Percentiles rank a stretch among this genome's conserved stretches.
Conservation (phyloP, 1,140 invertebrate species). For the Trinorchestia longiramus region DNA sequence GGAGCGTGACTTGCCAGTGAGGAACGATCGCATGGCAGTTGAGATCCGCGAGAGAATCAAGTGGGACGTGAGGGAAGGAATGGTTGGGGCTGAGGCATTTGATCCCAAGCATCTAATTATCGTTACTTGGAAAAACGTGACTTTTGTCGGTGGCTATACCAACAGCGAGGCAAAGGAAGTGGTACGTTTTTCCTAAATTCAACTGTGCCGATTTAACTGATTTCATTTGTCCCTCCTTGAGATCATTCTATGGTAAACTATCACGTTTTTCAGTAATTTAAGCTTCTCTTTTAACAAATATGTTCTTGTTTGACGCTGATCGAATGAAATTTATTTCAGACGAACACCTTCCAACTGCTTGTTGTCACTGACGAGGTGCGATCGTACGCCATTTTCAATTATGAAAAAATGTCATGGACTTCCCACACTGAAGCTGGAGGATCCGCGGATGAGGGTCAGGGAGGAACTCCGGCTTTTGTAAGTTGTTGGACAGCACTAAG, state of each 20-base stretch:
- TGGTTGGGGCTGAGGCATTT: conserved; percentile 91
- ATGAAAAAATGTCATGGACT: conserved; percentile 89
- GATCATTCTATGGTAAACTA: too few species aligned
- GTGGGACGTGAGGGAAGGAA: conserved; percentile 90
- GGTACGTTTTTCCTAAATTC: conserved; percentile 72
- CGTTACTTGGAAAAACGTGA: conserved; percentile 95
- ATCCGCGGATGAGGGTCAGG: conserved; percentile 84
- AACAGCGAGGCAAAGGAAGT: conserved; percentile 78
- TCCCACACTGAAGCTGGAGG: conserved; percentile 75
- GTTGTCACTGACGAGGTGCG: conserved; percentile 93
- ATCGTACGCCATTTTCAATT: conserved; percentile 95
- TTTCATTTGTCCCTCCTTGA: not conserved
- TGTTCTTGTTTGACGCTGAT: not conserved
- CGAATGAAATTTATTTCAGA: conserved; percentile 73
- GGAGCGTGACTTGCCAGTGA: conserved; percentile 79
- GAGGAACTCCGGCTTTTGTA: conserved; percentile 80
- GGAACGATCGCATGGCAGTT: conserved; percentile 86
- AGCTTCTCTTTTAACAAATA: not conserved
- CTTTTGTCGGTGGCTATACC: conserved; percentile 88
- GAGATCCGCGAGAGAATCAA: conserved; percentile 87
- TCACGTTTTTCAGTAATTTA: too few species aligned
- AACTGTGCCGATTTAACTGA: not conserved
- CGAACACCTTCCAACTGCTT: conserved; percentile 95
- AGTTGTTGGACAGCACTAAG: not conserved
- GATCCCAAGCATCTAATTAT: conserved; percentile 89